Evolutionary conservation across 2,113 vertebrate species (phyloP).

Genomic region (Uria aalge): DNA sequence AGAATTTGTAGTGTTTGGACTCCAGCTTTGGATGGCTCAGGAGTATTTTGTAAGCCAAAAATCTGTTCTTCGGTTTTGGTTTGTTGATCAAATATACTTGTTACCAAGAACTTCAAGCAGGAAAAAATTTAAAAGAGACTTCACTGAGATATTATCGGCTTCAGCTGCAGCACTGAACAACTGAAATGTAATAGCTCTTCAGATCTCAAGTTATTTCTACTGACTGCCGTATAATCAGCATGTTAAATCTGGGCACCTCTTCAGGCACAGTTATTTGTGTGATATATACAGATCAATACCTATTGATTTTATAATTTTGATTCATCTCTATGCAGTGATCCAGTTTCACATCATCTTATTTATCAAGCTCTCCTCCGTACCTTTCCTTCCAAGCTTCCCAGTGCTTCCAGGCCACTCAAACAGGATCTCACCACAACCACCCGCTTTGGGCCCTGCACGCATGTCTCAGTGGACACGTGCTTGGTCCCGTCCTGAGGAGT

Average conservation of each 20-base stretch:
- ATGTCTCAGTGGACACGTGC: background rate
- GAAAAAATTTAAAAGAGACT: background rate
- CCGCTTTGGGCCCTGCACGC: background rate
- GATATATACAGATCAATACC: slow-evolving; percentile 67
- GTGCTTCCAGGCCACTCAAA: background rate
- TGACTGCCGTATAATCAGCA: slow-evolving; percentile 42
- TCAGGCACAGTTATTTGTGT: slow-evolving; percentile 60
- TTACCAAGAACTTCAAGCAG: slow-evolving; percentile 24
- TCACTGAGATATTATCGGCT: slow-evolving; percentile 1
- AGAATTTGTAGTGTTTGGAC: slow-evolving; percentile 9
- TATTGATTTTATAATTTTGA: slow-evolving; percentile 73
- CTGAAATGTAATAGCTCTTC: background rate
- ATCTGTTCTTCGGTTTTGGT: background rate
- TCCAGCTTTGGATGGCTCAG: slow-evolving; percentile 1
- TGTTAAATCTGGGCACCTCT: slow-evolving; percentile 57
- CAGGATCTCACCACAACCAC: background rate
- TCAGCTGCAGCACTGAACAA: background rate
- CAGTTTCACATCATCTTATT: slow-evolving; percentile 50
- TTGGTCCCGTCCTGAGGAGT: background rate
- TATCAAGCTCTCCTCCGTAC: slow-evolving; percentile 2
- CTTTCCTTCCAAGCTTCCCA: background rate
- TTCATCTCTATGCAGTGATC: slow-evolving; percentile 45
- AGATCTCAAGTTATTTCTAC: slow-evolving; percentile 36
- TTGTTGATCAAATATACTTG: slow-evolving; percentile 42
- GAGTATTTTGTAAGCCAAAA: slow-evolving; percentile 46